Percentiles rank a stretch among this genome's conserved stretches.
phyloP scores from a whole-genome alignment of 2,113 vertebrate species.

The Nibea coibor region DNA sequence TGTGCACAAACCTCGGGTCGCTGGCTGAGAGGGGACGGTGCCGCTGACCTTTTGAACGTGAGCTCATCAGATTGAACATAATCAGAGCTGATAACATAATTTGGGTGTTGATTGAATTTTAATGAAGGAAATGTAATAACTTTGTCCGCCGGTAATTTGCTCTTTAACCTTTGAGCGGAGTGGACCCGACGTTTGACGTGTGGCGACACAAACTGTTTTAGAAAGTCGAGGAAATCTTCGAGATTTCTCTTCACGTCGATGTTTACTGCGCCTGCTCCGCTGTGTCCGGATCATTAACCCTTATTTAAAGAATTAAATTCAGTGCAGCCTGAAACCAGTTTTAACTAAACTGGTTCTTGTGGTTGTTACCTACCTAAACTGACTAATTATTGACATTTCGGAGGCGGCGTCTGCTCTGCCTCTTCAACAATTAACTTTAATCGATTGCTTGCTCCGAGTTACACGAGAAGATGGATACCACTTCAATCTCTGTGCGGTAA shows the following conservation, averaged over 20 bases:
- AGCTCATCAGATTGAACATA: slow-evolving; percentile 27
- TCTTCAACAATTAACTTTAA: not conserved
- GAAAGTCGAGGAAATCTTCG: not conserved
- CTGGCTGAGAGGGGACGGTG: not conserved
- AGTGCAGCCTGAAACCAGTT: slow-evolving; percentile 25
- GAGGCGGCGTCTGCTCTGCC: slow-evolving; percentile 3
- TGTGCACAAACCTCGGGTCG: not conserved
- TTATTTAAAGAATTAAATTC: slow-evolving; percentile 1
- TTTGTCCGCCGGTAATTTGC: slow-evolving; percentile 42
- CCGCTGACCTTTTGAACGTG: slow-evolving; percentile 46
- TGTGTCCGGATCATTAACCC: slow-evolving; percentile 4
- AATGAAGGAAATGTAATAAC: slow-evolving; percentile 55
- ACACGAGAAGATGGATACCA: too few relatives aligned
- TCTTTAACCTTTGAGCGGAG: slow-evolving; percentile 45
- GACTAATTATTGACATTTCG: slow-evolving; percentile 51
- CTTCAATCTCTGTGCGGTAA: too few relatives aligned
- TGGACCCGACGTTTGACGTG: not conserved
- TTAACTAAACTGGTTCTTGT: slow-evolving; percentile 29
- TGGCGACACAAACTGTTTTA: not conserved
- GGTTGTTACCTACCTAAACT: not conserved
- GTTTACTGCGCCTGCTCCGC: not conserved
- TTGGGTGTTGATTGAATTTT: slow-evolving; percentile 48
- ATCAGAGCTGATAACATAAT: slow-evolving; percentile 38
- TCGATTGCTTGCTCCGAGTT: not conserved
- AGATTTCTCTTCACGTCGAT: not conserved